Evolutionary conservation across 2,888 invertebrate genomes (phyloP), one percentile per base, ranked within the genome.

Genomic region (Dryomyza anilis): DNA sequence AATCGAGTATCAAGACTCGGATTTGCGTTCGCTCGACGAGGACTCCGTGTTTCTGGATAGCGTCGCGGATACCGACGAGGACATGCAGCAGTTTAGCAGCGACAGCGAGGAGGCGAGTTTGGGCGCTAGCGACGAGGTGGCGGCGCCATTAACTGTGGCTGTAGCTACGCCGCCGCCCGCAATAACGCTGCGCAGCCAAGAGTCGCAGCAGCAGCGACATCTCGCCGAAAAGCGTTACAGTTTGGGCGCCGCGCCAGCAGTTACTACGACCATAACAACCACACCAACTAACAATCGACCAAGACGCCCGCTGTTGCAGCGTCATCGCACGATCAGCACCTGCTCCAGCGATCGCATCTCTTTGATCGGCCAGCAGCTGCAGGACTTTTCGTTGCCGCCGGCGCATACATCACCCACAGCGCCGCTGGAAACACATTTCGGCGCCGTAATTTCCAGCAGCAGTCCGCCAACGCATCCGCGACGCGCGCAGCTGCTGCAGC

Each of bases 31-130:
- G 21, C 89, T 90, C 16, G 90, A 91, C 59, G 93, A 94, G 81
- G 93, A 94, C 80, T 93, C 93, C 21, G 92, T 94, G 65, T 94
- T 93, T 81, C 86, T 89, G 64, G 91, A 91, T 77, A 89, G 89
- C 67, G 85, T 84, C 36, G 85, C 85, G 70, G 92, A 93, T 74
- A 94, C 94, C 16, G 93, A 94, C 78, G 92, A 93, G 76, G 93
- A 93, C 76, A 89, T 93, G 73, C 92, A 92, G 76, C 91, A 91
- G 75, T 90, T 93, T 78, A 92, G 92, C 66, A 93, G 93, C 43
- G 93, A 93, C 78, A 93, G 92, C 76, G 92, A 92, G 71, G 88
- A 89, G 65, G 85, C 74, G 21, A 79, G 78, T 67, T 67, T 74
- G 14, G 70, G 71, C 12, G 70, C 64, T 30, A 71, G 62, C 23